Evolutionary conservation across 64 coral and sea anemone genomes (phyloP).

Genomic region (Exaiptasia diaphana): DNA sequence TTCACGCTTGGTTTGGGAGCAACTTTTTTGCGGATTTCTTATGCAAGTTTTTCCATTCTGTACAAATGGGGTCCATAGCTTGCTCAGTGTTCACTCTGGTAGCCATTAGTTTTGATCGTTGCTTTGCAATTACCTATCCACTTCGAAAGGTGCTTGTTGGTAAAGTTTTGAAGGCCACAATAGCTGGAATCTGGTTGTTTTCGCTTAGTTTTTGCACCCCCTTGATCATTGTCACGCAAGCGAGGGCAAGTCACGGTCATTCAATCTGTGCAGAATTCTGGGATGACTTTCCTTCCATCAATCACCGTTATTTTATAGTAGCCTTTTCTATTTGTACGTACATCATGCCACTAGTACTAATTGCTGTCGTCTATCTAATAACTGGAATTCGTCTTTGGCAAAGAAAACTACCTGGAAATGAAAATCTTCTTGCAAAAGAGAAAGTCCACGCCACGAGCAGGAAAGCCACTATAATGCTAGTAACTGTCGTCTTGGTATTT

Average conservation of each 20-base stretch:
- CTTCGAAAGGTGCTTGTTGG: constrained; percentile 37
- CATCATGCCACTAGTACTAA: constrained; percentile 49
- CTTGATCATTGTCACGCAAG: constrained; percentile 21
- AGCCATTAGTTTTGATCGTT: constrained; percentile 72
- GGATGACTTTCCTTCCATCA: not conserved
- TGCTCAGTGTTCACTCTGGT: constrained; percentile 74
- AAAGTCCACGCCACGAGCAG: constrained; percentile 54
- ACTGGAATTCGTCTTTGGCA: constrained; percentile 60
- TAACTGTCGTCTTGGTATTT: constrained; percentile 82
- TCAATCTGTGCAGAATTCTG: constrained; percentile 15
- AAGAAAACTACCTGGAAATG: constrained; percentile 66
- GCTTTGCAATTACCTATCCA: constrained; percentile 65
- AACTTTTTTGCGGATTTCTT: constrained; percentile 34
- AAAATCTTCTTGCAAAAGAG: constrained; percentile 50
- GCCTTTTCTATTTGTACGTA: constrained; percentile 50
- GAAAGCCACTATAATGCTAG: constrained; percentile 80
- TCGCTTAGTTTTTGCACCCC: constrained; percentile 41
- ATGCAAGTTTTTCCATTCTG: constrained; percentile 50
- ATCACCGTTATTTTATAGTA: not conserved
- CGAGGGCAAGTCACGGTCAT: not conserved
- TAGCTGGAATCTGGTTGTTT: constrained; percentile 48
- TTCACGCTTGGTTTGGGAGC: constrained; percentile 47
- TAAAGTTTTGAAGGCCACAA: constrained; percentile 51
- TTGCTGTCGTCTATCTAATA: constrained; percentile 39
- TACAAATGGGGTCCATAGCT: constrained; percentile 34